Base-by-base conservation (phyloP, 2,797 vertebrate genomes). In the Thunnus albacares region DNA sequence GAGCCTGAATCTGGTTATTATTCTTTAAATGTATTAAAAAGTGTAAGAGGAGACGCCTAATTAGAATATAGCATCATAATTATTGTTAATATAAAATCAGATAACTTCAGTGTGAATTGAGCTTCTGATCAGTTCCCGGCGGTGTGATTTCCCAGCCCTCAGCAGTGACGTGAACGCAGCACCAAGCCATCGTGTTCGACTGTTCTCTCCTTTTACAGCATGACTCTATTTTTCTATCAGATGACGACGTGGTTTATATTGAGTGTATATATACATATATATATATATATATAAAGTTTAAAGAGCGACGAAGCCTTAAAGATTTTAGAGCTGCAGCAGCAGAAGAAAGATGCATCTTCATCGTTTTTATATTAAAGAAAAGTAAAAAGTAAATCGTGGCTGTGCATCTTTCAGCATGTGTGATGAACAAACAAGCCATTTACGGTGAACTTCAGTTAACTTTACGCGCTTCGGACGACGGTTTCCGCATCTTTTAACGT, bases 201-300 rank as follows among this genome's bases (percentile, higher is more conserved):
- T 93, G 92, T 93, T 94, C 80, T 71, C 80, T 85, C 57, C 59
- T 84, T 70, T 18, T 74, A 63, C 84, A 89, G 90, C 91, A 91
- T 89, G 90, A 90, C 71, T 93, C 74, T 91, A 92, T 93, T 91
- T 93, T 94, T 93, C 60, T 93, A 94, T 28, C 71, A 72, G 81
- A 89, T 24, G 77, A 64, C 18, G 18, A 51, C 10, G 53, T 60
- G 61, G 58, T 86, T 87, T 82, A 74, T 90, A 83, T 78, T 71
- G 67, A 24, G 24, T 24, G 24, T 24, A 24, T 24, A 24, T 24
- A 24, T 24, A 24, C 2, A 24, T 24, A 24, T 57, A 45, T 24
- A 24, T 24, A 24, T 24, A 24, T 24, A 24, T 57, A 45, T 66
- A 12, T 9, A 8, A 49, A 51, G 59, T 72, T 79, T 35, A 62